Percentiles rank a stretch among this genome's conserved stretches.
Conservation (phyloP, 2,113 vertebrate species). For the Polyodon spathula region DNA sequence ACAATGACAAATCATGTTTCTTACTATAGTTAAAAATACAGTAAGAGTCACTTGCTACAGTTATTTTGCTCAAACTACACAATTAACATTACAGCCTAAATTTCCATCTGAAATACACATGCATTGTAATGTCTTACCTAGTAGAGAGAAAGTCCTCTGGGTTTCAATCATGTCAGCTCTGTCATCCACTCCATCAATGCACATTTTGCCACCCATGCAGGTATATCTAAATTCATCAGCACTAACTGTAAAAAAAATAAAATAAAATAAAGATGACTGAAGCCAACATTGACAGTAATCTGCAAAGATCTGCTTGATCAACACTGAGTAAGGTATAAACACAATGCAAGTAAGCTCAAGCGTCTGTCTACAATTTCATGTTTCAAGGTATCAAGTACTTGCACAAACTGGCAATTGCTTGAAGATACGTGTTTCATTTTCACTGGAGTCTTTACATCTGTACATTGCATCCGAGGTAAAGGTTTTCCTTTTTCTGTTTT, state of each 20-base stretch:
- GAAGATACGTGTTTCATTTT: neutral
- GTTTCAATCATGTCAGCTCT: constrained; percentile 77
- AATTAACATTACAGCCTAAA: no score
- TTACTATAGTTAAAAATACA: no score
- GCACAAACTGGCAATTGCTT: neutral
- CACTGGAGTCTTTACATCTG: no score
- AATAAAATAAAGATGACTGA: neutral
- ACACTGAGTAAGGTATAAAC: neutral
- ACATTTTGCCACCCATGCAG: constrained; percentile 63
- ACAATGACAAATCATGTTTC: no score
- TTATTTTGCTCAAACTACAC: no score
- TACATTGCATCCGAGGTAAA: neutral
- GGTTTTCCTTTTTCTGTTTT: no score
- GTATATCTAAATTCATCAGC: constrained; percentile 86
- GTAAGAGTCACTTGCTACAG: no score
- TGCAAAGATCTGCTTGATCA: no score
- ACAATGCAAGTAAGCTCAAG: no score
- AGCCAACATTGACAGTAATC: no score
- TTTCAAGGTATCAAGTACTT: neutral
- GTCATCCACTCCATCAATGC: constrained; percentile 80
- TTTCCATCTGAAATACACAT: neutral
- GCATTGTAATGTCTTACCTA: constrained; percentile 55
- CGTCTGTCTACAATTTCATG: neutral
- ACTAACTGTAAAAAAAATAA: constrained; percentile 48
- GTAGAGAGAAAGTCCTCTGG: constrained; percentile 69